Evolutionary conservation across 2,888 invertebrate species (phyloP).

Genomic region (Chymomyza procnemis): DNA sequence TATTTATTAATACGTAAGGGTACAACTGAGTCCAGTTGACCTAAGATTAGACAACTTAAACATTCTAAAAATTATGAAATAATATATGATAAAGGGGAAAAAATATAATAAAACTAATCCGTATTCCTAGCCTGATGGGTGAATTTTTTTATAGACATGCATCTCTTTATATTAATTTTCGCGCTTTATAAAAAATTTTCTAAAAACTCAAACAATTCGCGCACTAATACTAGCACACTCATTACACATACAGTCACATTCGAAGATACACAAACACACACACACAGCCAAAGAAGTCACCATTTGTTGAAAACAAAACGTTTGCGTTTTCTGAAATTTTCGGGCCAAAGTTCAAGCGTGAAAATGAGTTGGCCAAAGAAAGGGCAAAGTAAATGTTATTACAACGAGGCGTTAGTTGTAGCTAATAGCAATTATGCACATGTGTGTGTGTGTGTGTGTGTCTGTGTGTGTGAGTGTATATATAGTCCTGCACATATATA

Average conservation of each 20-base stretch:
- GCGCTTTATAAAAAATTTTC: too few relatives aligned
- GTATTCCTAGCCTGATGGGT: too few relatives aligned
- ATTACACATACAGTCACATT: too few relatives aligned
- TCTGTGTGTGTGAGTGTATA: neutral
- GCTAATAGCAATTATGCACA: constrained; percentile 36
- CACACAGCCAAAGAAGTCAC: neutral
- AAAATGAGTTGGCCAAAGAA: neutral
- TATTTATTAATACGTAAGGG: too few relatives aligned
- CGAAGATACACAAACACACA: neutral
- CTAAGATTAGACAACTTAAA: too few relatives aligned
- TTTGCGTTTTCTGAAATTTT: neutral
- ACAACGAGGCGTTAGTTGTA: constrained; percentile 27
- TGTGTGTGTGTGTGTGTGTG: neutral
- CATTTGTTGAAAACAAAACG: neutral
- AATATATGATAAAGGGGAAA: too few relatives aligned
- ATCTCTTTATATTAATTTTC: too few relatives aligned
- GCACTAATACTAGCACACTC: too few relatives aligned
- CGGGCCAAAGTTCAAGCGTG: neutral
- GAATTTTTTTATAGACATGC: too few relatives aligned
- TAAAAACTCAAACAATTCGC: neutral
- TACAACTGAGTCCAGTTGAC: too few relatives aligned
- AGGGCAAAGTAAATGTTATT: constrained; percentile 5
- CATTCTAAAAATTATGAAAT: too few relatives aligned
- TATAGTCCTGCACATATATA: constrained; percentile 6
- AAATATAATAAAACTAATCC: too few relatives aligned